phyloP scores from a whole-genome alignment of 2,113 vertebrate species.

The Phalacrocorax aristotelis region DNA sequence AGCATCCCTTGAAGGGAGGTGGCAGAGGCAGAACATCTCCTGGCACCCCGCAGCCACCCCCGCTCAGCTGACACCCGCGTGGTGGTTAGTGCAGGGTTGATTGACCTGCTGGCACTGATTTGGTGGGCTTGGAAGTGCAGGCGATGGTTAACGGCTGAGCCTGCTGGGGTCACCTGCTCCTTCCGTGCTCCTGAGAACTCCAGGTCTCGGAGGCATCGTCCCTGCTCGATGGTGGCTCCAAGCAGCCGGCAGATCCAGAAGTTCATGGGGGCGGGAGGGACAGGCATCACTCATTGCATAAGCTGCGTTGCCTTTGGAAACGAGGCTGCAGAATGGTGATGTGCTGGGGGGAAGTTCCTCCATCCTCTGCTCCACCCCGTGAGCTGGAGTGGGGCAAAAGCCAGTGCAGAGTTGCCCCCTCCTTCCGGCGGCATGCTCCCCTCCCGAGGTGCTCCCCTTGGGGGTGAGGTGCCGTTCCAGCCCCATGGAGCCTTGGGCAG shows the following conservation, averaged over 20 bases:
- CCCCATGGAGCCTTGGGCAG: fast-evolving
- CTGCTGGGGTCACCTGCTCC: fast-evolving
- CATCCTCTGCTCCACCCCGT: neutral
- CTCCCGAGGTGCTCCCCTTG: fast-evolving
- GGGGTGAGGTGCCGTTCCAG: fast-evolving
- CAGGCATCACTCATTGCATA: slow-evolving; percentile 44
- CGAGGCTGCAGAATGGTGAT: neutral
- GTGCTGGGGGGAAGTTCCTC: slow-evolving; percentile 22
- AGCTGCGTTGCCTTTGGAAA: slow-evolving; percentile 62
- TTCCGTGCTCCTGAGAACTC: fast-evolving
- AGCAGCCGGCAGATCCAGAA: neutral
- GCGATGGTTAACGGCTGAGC: neutral
- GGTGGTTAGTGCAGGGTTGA: neutral
- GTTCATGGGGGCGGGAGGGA: slow-evolving; percentile 39
- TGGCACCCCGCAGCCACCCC: neutral
- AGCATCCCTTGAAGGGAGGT: neutral
- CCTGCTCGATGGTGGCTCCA: neutral
- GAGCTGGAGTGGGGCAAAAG: neutral
- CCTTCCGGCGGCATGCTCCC: neutral
- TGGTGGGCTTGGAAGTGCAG: fast-evolving
- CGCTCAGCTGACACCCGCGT: neutral
- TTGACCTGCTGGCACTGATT: neutral
- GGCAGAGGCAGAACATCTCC: neutral
- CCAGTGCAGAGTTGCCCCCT: neutral
- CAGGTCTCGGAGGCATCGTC: fast-evolving